Percentiles rank a stretch among this genome's conserved stretches.
Evolutionary conservation across 2,888 invertebrate species (phyloP).

Genomic region (Folsomia candida): DNA sequence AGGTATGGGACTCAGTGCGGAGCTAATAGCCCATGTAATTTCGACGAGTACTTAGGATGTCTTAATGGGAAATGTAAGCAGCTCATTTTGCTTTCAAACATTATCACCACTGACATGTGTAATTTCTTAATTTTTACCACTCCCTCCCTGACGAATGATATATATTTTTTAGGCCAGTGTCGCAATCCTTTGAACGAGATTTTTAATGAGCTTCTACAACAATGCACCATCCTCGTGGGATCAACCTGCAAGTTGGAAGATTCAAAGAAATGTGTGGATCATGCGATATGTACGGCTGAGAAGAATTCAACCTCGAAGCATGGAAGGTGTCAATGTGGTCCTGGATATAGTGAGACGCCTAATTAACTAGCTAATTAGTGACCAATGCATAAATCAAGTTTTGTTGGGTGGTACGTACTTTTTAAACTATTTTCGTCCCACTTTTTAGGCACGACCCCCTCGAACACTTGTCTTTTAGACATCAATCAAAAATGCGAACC

Average conservation of each 20-base stretch:
- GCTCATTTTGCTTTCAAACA: not conserved
- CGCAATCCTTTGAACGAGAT: constrained; percentile 32
- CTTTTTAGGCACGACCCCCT: too few species aligned
- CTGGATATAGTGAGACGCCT: constrained; percentile 28
- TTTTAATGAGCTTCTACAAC: constrained; percentile 18
- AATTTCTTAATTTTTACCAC: not conserved
- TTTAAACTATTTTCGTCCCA: too few species aligned
- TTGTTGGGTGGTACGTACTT: too few species aligned
- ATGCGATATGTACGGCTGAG: constrained; percentile 26
- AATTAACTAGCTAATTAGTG: too few species aligned
- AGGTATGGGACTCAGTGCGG: constrained; percentile 23
- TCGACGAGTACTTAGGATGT: constrained; percentile 35
- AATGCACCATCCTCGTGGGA: constrained; percentile 26
- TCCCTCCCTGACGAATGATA: not conserved
- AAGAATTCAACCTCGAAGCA: not conserved
- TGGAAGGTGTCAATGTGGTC: constrained; percentile 27
- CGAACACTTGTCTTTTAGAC: constrained; percentile 33
- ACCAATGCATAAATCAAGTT: too few species aligned
- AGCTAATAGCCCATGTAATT: constrained; percentile 27
- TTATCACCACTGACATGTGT: constrained; percentile 6
- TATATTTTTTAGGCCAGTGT: constrained; percentile 31
- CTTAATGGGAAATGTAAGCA: constrained; percentile 34
- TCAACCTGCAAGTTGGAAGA: constrained; percentile 23
- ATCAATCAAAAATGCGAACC: constrained; percentile 30
- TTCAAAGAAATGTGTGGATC: constrained; percentile 26